These are phyloP conservation scores for Crocallis elinguaria DNA, from an alignment of 2,888 invertebrate genomes.

Conservation along the genomic window DNA sequence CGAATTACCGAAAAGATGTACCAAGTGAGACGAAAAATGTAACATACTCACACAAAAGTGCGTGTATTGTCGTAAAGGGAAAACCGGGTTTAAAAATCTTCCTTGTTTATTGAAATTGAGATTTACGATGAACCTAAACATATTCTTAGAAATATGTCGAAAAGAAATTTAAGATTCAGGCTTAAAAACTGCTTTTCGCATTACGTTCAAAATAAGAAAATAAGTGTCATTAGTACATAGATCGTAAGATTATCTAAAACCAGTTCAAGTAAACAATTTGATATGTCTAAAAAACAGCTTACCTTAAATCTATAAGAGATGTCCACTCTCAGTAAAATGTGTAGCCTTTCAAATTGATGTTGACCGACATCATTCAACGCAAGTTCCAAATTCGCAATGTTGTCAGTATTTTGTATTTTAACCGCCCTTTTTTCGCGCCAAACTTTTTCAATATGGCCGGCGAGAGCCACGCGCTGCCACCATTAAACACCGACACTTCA, in stretches of 20 bases:
- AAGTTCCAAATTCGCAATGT: constrained; percentile 20
- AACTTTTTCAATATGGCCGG: constrained; percentile 84
- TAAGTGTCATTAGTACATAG: no score
- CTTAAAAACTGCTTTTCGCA: not conserved
- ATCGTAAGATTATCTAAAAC: no score
- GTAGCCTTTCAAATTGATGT: not conserved
- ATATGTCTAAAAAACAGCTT: no score
- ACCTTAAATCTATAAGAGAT: no score
- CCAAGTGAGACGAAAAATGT: constrained; percentile 52
- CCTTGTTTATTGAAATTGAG: constrained; percentile 1
- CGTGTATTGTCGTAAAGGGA: constrained; percentile 16
- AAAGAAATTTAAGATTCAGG: not conserved
- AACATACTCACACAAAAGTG: constrained; percentile 25
- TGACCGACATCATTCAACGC: not conserved
- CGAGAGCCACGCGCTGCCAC: constrained; percentile 80
- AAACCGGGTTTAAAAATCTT: constrained; percentile 1
- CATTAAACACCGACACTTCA: constrained; percentile 84
- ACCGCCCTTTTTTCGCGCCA: constrained; percentile 75
- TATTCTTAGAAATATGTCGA: not conserved
- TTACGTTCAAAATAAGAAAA: constrained; percentile 30
- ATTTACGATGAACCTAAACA: constrained; percentile 1
- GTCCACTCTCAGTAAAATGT: no score
- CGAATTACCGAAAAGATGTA: constrained; percentile 77
- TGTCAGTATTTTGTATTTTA: constrained; percentile 52
- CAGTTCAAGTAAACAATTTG: no score